Percentiles rank a stretch among this genome's conserved stretches.
These are phyloP conservation scores for Seriola rivoliana DNA, from an alignment of 2,113 vertebrate genomes.

Conservation along the genomic window DNA sequence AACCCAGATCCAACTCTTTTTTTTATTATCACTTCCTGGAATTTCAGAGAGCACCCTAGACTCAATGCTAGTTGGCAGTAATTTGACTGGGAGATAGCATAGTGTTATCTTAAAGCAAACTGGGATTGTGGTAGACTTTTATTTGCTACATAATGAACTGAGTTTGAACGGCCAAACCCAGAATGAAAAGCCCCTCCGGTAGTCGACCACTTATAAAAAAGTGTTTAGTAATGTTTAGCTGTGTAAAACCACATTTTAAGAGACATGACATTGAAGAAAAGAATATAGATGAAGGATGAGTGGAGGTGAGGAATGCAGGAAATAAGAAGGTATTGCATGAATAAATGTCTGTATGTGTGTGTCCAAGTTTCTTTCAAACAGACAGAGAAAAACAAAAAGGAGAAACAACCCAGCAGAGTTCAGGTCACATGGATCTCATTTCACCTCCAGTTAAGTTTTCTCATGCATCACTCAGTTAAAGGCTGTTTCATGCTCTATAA, in stretches of 20 bases:
- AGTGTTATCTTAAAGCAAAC: not conserved
- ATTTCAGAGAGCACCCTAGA: conserved; percentile 30
- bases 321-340: not conserved
- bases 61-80: conserved; percentile 8
- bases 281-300: not conserved
- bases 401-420: conserved; percentile 26
- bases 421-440: conserved; percentile 65
- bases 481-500: conserved; percentile 73
- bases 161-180: conserved; percentile 26
- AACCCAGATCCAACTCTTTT: conserved; percentile 33
- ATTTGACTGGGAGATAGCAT: conserved; percentile 27
- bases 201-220: conserved; percentile 26
- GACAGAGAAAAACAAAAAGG: conserved; percentile 9
- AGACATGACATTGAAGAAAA: conserved; percentile 15
- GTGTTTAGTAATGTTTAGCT: conserved; percentile 44
- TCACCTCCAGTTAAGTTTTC: conserved; percentile 70
- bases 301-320: not conserved
- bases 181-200: conserved; percentile 5
- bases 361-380: conserved; percentile 23
- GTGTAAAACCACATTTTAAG: conserved; percentile 39
- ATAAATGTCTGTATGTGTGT: conserved; percentile 15
- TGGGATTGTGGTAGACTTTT: conserved; percentile 9
- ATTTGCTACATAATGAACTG: conserved; percentile 11
- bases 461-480: conserved; percentile 65
- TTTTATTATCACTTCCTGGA: conserved; percentile 43